These are phyloP conservation scores for Tetragonula carbonaria DNA, from an alignment of 2,888 invertebrate genomes.

Conservation along the genomic window DNA sequence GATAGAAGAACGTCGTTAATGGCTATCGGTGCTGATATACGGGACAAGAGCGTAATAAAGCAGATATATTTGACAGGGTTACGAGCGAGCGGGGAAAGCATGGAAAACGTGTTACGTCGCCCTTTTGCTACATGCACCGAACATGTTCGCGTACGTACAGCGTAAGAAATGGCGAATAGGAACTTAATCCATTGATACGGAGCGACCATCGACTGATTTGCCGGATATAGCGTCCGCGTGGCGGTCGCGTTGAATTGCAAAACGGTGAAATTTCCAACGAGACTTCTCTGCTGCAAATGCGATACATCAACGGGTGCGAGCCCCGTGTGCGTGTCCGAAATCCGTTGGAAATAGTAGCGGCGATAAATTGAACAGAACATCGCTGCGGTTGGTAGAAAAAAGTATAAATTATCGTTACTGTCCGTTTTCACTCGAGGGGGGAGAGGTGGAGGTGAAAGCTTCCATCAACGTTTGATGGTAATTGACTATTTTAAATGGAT, in stretches of 20 bases:
- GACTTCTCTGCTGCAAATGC: constrained; percentile 14
- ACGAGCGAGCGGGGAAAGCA: constrained; percentile 43
- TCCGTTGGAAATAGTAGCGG: not conserved
- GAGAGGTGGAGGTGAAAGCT: not conserved
- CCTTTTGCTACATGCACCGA: not conserved
- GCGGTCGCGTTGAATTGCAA: not conserved
- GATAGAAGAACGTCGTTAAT: constrained; percentile 35
- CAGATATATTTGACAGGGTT: constrained; percentile 48
- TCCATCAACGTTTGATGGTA: not conserved
- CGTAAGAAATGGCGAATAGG: constrained; percentile 31
- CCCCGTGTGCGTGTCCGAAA: not conserved
- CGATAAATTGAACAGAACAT: not conserved
- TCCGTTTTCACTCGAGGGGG: not conserved
- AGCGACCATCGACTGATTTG: constrained; percentile 14
- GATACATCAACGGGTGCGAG: constrained; percentile 5
- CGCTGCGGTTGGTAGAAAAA: not conserved
- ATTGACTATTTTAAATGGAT: not conserved
- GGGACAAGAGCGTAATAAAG: constrained; percentile 45
- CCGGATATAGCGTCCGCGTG: not conserved
- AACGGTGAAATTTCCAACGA: constrained; percentile 3
- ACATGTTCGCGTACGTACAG: not conserved
- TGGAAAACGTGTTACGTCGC: constrained; percentile 35
- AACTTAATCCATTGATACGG: constrained; percentile 28
- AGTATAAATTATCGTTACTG: not conserved
- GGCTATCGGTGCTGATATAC: constrained; percentile 40